Conservation (phyloP, 2,797 vertebrate genomes). For the Pangasius macronema region DNA sequence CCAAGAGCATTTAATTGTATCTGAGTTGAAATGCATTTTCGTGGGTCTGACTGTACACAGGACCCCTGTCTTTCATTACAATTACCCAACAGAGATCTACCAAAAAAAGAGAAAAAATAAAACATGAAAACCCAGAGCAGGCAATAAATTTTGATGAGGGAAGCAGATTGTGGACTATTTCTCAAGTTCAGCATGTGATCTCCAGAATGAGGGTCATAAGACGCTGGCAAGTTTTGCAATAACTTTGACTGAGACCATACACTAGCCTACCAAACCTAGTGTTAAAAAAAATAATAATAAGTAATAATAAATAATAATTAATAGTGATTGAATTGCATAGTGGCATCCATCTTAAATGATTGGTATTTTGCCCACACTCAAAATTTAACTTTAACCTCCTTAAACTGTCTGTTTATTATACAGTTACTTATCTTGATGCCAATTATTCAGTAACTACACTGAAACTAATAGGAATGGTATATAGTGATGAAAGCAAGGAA, state of each 20-base stretch:
- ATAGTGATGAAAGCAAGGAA: background rate
- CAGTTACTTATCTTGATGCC: background rate
- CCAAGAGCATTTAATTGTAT: background rate
- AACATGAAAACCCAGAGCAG: background rate
- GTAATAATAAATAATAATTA: no score
- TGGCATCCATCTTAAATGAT: background rate
- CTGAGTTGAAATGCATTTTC: background rate
- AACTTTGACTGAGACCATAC: background rate
- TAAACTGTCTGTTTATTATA: background rate
- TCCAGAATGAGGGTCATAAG: conserved; percentile 46
- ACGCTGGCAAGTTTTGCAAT: conserved; percentile 6
- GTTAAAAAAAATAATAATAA: background rate
- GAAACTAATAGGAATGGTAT: background rate
- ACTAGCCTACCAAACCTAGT: background rate
- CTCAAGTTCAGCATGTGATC: conserved; percentile 44
- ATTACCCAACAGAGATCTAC: background rate
- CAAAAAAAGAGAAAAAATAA: background rate
- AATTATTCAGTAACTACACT: background rate
- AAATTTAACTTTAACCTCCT: background rate
- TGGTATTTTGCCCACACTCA: background rate
- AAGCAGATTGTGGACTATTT: background rate
- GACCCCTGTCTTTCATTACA: background rate
- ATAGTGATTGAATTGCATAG: background rate
- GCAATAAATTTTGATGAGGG: conserved; percentile 21
- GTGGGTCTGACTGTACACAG: background rate